Evolutionary conservation across 1,140 invertebrate genomes (phyloP), one percentile per base, ranked within the genome.

Genomic region (Drosophila pseudoananassae): DNA sequence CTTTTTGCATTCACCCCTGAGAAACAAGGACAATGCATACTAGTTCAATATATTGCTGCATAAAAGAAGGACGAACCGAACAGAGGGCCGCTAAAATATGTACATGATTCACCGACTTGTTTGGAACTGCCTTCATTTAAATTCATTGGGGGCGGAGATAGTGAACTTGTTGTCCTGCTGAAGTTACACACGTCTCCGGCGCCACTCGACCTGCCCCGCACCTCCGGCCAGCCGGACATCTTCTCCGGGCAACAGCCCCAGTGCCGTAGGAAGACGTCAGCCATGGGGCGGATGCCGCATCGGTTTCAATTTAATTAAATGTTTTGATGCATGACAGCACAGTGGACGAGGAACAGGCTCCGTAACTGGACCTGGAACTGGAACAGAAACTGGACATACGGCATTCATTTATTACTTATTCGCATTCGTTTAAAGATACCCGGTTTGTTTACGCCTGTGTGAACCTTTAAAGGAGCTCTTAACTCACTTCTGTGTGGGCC

Each of bases 281-380:
- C 68, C 45, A 33, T 10, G 51, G 51, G 59, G 54, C 58, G 64
- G 51, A 64, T 75, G 66, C 75, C 69, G 66, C 76, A 66, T 76
- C 71, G 65, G 75, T 66, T 82, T 58, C 83, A 88, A 87, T 87
- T 87, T 87, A 87, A 87, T 87, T 88, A 87, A 87, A 87, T 87
- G 83, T 88, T 87, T 83, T 87, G 78, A 87, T 88, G 83, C 82
- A 87, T 88, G 83, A 87, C 83, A 85, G 83, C 65, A 58, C 60
- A 58, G 53, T 40, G 29, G 31, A 59, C 17, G 15, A 43, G 60
- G 52, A 51, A 45, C 47, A 38, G 40, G 45, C n/a, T 33, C 15
- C 43, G 49, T 23, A 40, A 31, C 40, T 46, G 52, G 6, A 17
- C 6, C 38, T 43, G 38, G 38, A 15, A 43, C 40, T 15, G 38